Evolutionary conservation across 2,113 vertebrate genomes (phyloP).

Genomic region (Lepidothrix coronata): DNA sequence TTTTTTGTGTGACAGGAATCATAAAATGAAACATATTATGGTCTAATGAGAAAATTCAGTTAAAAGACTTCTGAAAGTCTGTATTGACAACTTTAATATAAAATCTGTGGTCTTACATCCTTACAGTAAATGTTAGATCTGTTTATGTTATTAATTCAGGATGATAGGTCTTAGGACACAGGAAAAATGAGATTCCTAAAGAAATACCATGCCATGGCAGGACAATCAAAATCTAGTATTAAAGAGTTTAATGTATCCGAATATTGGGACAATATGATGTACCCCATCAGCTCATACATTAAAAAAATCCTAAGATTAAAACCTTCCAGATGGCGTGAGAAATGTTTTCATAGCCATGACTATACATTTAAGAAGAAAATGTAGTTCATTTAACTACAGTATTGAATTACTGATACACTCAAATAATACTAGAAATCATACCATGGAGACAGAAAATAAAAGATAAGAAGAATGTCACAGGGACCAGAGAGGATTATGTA

Average conservation of each 20-base stretch:
- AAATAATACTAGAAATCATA: neutral
- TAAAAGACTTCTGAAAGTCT: neutral
- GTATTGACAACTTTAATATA: neutral
- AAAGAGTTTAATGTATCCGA: neutral
- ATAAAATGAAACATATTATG: neutral
- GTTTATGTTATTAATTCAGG: neutral
- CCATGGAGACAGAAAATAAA: neutral
- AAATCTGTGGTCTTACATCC: neutral
- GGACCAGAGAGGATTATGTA: neutral
- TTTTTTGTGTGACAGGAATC: neutral
- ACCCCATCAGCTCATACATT: slow-evolving; percentile 10
- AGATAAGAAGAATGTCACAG: neutral
- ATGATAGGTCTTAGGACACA: neutral
- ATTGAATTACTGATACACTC: slow-evolving; percentile 6
- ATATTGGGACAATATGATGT: slow-evolving; percentile 19
- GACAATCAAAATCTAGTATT: neutral
- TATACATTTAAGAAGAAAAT: slow-evolving; percentile 34
- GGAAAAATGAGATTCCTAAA: neutral
- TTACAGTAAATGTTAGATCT: slow-evolving; percentile 2
- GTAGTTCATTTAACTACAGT: slow-evolving; percentile 2
- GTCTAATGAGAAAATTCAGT: neutral
- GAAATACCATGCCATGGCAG: neutral
- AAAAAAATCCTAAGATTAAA: slow-evolving; percentile 18
- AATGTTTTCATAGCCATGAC: slow-evolving; percentile 41
- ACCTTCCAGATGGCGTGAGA: slow-evolving; percentile 55